Base-by-base conservation (phyloP, 1,140 invertebrate species). In the Periplaneta americana region DNA sequence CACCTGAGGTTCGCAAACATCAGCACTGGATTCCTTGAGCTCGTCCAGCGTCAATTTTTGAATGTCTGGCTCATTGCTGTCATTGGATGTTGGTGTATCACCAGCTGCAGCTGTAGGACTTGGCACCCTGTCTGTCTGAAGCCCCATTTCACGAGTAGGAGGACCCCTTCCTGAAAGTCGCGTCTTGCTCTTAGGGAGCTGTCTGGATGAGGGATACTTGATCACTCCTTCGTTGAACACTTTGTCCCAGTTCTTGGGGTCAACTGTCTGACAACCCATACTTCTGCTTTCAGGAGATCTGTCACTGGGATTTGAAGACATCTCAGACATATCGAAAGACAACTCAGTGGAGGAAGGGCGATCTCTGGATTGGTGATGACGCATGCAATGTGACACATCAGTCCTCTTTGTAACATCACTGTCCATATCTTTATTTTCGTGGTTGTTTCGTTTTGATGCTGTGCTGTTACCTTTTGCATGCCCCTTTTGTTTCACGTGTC, bases 241-340 rank as follows among this genome's bases (percentile, higher is more conserved):
- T 79, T 81, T 83, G 31, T 86, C 81, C 2, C 87, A 81, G 78
- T 87, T 82, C 75, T 84, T 81, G 11, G 84, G 76, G 78, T 87
- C 84, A 34, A 88, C 81, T 34, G 88, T 89, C 83, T 89, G 88
- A 82, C 87, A 86, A 33, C 86, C 86, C 84, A 85, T 85, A 84
- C 77, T 87, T 82, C 81, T 86, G 35, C 84, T 22, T 33, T 10
- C 34, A 22, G 4, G 28, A n/a, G 2, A 31, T 5, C 48, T 28
- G 36, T 31, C 33, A 80, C 48, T 32, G 79, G 15, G 1, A 10
- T 8, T 22, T 77, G 75, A n/a, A n/a, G 48, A n/a, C 1, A 32
- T 33, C 5, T 32, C 31, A 34, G 34, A n/a, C 13, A 34, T 77
- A 22, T 77, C 75, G 6, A 33, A 37, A 22, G 35, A 32, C 15